Percentiles rank a stretch among this genome's conserved stretches.
phyloP scores from a whole-genome alignment of 2,888 invertebrate genomes.

The Ochropacha duplaris region DNA sequence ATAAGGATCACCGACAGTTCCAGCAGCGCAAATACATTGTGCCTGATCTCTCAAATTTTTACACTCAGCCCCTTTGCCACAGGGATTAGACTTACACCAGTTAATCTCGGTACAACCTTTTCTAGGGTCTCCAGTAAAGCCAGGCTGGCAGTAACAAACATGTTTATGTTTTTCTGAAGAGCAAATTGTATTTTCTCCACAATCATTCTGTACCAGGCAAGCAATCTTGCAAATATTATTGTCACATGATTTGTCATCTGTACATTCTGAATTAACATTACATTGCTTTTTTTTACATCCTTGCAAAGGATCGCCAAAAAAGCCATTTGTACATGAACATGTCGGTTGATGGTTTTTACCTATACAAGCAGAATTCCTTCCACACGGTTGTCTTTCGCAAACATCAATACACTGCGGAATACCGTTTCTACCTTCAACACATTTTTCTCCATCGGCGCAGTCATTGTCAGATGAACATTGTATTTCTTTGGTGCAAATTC shows the following conservation, averaged over 20 bases:
- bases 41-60: constrained; percentile 91
- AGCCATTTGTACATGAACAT: constrained; percentile 91
- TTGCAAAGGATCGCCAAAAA: constrained; percentile 90
- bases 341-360: constrained; percentile 88
- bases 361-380: constrained; percentile 91
- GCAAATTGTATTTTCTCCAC: constrained; percentile 93
- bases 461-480: constrained; percentile 89
- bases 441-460: constrained; percentile 89
- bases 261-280: constrained; percentile 86
- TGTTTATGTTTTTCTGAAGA: constrained; percentile 92
- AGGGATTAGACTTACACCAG: constrained; percentile 90
- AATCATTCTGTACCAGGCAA: constrained; percentile 91
- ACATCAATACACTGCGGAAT: constrained; percentile 90
- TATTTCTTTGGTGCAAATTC: constrained; percentile 92
- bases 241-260: constrained; percentile 92
- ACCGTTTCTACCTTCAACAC: constrained; percentile 86
- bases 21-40: constrained; percentile 90
- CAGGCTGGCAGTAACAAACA: constrained; percentile 91
- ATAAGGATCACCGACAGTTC: constrained; percentile 93
- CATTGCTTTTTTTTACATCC: constrained; percentile 93
- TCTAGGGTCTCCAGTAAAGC: constrained; percentile 91
- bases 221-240: constrained; percentile 93
- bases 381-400: constrained; percentile 89
- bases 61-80: constrained; percentile 91
- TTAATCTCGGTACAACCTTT: constrained; percentile 88